Evolutionary conservation across 2,113 vertebrate species (phyloP).

Genomic region (Chionis minor): DNA sequence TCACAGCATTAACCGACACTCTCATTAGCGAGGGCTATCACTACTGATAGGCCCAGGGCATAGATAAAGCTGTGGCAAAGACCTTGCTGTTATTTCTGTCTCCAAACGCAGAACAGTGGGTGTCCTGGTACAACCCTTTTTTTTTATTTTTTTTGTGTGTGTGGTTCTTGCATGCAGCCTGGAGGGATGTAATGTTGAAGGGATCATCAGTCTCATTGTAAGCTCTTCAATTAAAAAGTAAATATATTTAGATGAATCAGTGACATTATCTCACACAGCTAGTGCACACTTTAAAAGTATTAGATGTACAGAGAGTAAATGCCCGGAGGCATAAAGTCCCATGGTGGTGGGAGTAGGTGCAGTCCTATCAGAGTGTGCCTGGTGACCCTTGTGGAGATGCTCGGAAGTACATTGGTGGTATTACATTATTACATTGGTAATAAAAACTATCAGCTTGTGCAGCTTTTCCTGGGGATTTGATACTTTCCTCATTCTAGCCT

Average conservation of each 20-base stretch:
- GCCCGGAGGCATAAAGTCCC: background rate
- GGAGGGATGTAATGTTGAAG: background rate
- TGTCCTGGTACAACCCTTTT: background rate
- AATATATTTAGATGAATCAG: background rate
- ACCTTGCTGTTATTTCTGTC: background rate
- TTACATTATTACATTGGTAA: background rate
- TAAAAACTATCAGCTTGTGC: background rate
- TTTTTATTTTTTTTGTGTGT: background rate
- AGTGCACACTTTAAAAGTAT: background rate
- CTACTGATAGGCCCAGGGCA: background rate
- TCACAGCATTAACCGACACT: background rate
- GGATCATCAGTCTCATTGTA: background rate
- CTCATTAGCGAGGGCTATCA: background rate
- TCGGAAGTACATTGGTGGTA: background rate
- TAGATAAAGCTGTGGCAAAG: background rate
- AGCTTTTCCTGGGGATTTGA: background rate
- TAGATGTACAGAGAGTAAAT: background rate
- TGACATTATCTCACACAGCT: background rate
- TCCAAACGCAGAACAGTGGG: background rate
- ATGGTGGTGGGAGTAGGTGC: background rate
- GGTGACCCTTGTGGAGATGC: background rate
- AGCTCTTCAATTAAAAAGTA: background rate
- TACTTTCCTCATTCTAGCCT: background rate
- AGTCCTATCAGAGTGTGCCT: background rate
- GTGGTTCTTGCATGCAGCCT: background rate